Evolutionary conservation across 64 coral and sea anemone genomes (phyloP).

Genomic region (Cladopsammia gracilis): DNA sequence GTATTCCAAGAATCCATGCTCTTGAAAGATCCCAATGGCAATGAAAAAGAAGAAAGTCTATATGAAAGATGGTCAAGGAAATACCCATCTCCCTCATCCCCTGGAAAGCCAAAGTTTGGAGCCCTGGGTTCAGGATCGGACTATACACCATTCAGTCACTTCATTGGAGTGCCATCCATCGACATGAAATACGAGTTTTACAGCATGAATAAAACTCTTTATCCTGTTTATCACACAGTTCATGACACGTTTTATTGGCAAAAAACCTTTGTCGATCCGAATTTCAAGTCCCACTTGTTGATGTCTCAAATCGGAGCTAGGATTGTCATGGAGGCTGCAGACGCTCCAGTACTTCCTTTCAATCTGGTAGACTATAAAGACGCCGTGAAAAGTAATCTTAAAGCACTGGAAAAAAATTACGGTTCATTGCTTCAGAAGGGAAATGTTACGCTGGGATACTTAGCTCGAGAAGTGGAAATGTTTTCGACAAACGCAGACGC

Average conservation of each 20-base stretch:
- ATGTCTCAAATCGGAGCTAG: slow-evolving; percentile 69
- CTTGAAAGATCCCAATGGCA: slow-evolving; percentile 56
- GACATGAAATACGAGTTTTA: slow-evolving; percentile 74
- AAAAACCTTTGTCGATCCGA: slow-evolving; percentile 88
- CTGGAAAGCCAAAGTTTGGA: slow-evolving; percentile 56
- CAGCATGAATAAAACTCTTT: slow-evolving; percentile 41
- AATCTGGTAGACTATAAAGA: slow-evolving; percentile 55
- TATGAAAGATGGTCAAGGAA: slow-evolving; percentile 79
- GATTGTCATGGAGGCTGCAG: slow-evolving; percentile 67
- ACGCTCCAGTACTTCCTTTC: slow-evolving; percentile 77
- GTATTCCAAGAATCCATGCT: slow-evolving; percentile 50
- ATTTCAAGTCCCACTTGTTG: slow-evolving; percentile 80
- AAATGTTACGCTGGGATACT: slow-evolving; percentile 76
- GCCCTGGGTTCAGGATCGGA: slow-evolving; percentile 79
- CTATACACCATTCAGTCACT: slow-evolving; percentile 83
- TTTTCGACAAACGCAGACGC: slow-evolving; percentile 43
- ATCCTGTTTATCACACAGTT: slow-evolving; percentile 92
- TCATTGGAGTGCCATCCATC: slow-evolving; percentile 77
- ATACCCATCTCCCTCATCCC: not conserved
- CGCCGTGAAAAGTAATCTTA: slow-evolving; percentile 46
- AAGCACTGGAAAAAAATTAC: slow-evolving; percentile 44
- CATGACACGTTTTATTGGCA: slow-evolving; percentile 95
- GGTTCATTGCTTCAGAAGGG: slow-evolving; percentile 41
- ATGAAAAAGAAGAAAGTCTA: slow-evolving; percentile 11
- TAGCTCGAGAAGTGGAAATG: slow-evolving; percentile 53